Evolutionary conservation across 2,797 vertebrate genomes (phyloP).

Genomic region (Hafferia zeledoni): DNA sequence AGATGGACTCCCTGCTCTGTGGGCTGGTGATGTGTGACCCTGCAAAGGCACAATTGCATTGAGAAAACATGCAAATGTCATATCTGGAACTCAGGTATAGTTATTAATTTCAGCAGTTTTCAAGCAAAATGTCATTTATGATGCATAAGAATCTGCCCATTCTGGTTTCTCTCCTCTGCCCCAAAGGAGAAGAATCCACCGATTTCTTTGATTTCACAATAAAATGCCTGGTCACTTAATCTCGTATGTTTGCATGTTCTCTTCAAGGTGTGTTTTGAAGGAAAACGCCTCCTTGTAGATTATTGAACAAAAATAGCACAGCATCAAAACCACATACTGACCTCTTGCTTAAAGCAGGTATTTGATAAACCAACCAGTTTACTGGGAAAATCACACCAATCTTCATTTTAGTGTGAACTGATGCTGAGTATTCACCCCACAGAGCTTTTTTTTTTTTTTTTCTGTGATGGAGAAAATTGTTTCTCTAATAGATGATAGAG

Average conservation of each 20-base stretch:
- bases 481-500: accelerated
- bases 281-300: neutral
- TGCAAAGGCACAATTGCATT: neutral
- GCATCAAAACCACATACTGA: neutral
- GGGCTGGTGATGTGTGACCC: neutral
- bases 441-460: neutral
- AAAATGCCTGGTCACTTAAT: neutral
- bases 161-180: neutral
- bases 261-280: neutral
- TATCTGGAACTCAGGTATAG: neutral
- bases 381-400: neutral
- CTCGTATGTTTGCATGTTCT: neutral
- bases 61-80: neutral
- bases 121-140: neutral
- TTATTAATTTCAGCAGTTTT: neutral
- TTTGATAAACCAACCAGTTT: neutral
- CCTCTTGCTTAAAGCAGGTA: neutral
- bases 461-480: neutral
- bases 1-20: neutral
- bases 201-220: neutral
- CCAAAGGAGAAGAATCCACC: neutral
- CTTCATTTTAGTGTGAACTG: neutral
- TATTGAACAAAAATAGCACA: neutral
- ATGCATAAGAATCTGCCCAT: accelerated
- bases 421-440: neutral